These are phyloP conservation scores for Falco concolor DNA, from an alignment of 2,797 vertebrate genomes.

Conservation along the genomic window DNA sequence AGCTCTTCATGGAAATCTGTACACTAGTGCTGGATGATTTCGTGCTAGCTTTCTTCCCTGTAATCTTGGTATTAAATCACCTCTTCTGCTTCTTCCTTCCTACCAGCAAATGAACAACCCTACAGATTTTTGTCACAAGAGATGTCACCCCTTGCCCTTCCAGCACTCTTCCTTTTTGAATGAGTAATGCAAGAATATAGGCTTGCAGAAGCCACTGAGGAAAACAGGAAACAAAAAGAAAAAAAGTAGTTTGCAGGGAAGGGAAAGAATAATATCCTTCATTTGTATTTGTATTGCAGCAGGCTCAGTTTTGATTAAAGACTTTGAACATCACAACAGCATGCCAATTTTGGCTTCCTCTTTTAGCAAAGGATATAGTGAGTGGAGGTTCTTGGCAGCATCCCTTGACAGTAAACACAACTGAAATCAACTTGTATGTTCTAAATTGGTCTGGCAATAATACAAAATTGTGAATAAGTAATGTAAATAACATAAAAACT, in stretches of 20 bases:
- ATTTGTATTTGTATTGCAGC: constrained; percentile 13
- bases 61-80: background rate
- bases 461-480: background rate
- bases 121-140: background rate
- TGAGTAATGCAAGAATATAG: background rate
- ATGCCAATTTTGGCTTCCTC: background rate
- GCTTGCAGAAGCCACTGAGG: background rate
- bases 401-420: background rate
- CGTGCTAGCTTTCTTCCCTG: background rate
- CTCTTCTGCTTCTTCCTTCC: background rate
- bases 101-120: background rate
- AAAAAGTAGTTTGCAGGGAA: background rate
- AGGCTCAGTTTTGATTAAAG: background rate
- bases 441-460: background rate
- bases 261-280: background rate
- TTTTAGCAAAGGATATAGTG: background rate
- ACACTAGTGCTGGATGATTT: background rate
- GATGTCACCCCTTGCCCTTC: background rate
- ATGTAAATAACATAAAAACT: background rate
- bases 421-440: background rate
- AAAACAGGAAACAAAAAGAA: background rate
- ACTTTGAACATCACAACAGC: background rate
- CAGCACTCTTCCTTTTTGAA: background rate
- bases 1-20: background rate
- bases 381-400: background rate